Percentiles rank a stretch among this genome's conserved stretches.
These are phyloP conservation scores for Opisthocomus hoazin DNA, from an alignment of 2,113 vertebrate genomes.

Conservation along the genomic window DNA sequence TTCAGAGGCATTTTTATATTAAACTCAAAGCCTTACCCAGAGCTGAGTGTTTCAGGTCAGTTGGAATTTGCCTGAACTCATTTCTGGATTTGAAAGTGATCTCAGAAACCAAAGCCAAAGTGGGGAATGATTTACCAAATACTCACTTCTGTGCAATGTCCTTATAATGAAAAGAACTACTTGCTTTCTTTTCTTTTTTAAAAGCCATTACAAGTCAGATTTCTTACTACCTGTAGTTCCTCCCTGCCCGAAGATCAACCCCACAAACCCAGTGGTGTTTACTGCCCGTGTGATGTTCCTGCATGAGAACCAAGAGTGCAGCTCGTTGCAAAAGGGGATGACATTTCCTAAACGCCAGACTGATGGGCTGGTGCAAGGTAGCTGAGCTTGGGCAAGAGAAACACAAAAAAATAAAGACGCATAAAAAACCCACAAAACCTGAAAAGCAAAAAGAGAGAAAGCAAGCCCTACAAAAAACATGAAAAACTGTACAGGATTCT, in stretches of 20 bases:
- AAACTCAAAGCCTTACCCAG: conserved; percentile 48
- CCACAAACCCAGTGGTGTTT: not conserved
- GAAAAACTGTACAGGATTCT: not conserved
- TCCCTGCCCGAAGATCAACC: not conserved
- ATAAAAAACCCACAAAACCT: not conserved
- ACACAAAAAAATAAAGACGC: not conserved
- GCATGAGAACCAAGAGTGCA: not conserved
- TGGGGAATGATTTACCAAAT: conserved; percentile 13
- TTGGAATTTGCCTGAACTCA: conserved; percentile 48
- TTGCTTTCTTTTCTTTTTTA: conserved; percentile 10
- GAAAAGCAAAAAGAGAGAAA: not conserved
- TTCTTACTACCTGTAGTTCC: not conserved
- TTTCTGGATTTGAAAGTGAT: conserved; percentile 54
- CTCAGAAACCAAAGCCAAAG: conserved; percentile 50
- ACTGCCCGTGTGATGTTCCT: not conserved
- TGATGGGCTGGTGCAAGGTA: not conserved
- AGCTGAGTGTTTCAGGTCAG: conserved; percentile 42
- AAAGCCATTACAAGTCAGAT: not conserved
- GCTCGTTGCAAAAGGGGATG: not conserved
- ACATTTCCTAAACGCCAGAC: not conserved
- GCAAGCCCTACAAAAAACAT: not conserved
- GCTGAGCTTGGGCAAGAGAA: not conserved
- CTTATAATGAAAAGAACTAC: not conserved
- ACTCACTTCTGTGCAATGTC: conserved; percentile 9
- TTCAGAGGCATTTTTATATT: conserved; percentile 27